Evolutionary conservation across 1,140 invertebrate species (phyloP).

Genomic region (Lucilia cuprina): DNA sequence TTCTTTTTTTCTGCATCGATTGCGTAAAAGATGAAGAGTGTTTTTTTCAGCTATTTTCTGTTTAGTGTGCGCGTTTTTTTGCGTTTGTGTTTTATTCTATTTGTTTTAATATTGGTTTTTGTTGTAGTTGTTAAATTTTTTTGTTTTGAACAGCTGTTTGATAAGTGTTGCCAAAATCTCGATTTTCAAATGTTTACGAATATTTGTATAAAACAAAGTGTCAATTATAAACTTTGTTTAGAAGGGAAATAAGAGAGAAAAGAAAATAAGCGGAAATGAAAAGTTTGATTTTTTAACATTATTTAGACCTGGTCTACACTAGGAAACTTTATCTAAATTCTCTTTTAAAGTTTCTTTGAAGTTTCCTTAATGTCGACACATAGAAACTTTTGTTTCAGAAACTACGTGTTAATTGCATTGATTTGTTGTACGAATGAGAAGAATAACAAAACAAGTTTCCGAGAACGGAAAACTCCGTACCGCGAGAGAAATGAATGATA

Average conservation of each 20-base stretch:
- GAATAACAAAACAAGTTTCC: too few relatives aligned
- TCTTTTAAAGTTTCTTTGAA: too few relatives aligned
- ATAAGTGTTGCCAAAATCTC: background rate
- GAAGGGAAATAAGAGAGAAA: background rate
- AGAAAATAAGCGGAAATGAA: background rate
- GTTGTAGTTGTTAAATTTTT: background rate
- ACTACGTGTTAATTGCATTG: too few relatives aligned
- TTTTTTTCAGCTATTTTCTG: background rate
- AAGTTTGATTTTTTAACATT: too few relatives aligned
- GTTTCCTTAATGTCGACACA: too few relatives aligned
- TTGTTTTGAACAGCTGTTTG: background rate
- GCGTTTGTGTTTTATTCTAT: background rate
- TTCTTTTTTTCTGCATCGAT: background rate
- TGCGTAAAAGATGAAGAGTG: background rate
- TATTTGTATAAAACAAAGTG: background rate
- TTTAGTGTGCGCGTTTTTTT: constrained; percentile 10
- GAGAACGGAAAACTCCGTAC: too few relatives aligned
- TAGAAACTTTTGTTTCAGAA: too few relatives aligned
- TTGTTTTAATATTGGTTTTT: background rate
- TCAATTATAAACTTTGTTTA: background rate
- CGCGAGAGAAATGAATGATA: too few relatives aligned
- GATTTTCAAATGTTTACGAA: background rate
- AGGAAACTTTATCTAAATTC: too few relatives aligned
- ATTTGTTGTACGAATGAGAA: too few relatives aligned
- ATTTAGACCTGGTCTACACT: too few relatives aligned